phyloP scores from a whole-genome alignment of 2,797 vertebrate species.

The Cirrhinus mrigala region DNA sequence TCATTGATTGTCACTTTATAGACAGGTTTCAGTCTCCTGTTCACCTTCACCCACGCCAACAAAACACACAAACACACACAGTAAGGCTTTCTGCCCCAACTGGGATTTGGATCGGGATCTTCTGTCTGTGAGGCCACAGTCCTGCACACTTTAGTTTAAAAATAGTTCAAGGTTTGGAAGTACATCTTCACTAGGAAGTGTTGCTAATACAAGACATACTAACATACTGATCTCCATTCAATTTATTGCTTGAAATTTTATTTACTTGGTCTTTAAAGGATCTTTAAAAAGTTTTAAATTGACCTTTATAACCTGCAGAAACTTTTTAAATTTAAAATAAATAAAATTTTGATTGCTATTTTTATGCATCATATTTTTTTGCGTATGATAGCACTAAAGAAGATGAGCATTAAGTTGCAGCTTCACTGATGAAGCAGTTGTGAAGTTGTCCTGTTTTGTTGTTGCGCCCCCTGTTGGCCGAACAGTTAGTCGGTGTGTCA shows the following conservation, averaged over 20 bases:
- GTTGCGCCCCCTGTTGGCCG: too few species aligned
- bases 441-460: too few species aligned
- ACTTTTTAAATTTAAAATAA: background rate
- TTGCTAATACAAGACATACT: background rate
- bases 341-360: background rate
- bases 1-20: too few species aligned
- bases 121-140: background rate
- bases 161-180: too few species aligned
- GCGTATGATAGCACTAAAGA: too few species aligned
- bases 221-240: background rate
- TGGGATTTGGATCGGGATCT: background rate
- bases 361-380: background rate
- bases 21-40: background rate
- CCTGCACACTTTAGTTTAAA: background rate
- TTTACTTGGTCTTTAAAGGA: background rate
- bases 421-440: too few species aligned
- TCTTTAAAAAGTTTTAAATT: background rate
- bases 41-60: background rate
- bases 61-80: background rate
- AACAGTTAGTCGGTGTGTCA: too few species aligned
- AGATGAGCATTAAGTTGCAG: too few species aligned
- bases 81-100: background rate
- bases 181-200: too few species aligned
- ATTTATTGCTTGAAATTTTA: background rate
- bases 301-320: background rate